phyloP scores from a whole-genome alignment of 2,797 vertebrate genomes.

The Macropus fuliginosus region DNA sequence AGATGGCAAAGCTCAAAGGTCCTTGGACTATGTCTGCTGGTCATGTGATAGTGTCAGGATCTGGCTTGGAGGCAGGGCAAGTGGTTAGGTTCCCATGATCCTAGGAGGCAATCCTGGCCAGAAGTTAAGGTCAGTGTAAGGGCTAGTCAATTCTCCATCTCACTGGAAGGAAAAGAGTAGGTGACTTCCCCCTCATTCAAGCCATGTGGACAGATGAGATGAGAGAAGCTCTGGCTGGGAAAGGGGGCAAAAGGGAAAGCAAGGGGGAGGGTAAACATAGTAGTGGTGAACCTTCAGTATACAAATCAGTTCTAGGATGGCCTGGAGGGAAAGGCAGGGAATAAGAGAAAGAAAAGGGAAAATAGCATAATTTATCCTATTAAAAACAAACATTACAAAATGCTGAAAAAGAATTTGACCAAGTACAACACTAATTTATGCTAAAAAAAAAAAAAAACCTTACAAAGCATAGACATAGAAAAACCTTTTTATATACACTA shows the following conservation, averaged over 20 bases:
- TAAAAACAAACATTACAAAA: background rate
- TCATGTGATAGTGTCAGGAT: too few relatives aligned
- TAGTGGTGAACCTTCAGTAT: background rate
- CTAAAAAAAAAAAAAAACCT: too few relatives aligned
- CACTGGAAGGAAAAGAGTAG: background rate
- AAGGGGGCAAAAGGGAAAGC: background rate
- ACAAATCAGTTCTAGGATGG: too few relatives aligned
- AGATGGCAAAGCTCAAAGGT: too few relatives aligned
- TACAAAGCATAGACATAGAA: background rate
- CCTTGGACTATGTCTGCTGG: too few relatives aligned
- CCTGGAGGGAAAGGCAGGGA: too few relatives aligned
- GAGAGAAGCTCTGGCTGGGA: background rate
- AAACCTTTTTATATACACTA: background rate
- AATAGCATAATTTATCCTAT: background rate
- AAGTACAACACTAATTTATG: too few relatives aligned
- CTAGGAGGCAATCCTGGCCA: too few relatives aligned
- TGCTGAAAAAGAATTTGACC: too few relatives aligned
- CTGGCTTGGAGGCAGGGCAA: too few relatives aligned
- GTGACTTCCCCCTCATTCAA: background rate
- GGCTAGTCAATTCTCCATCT: background rate
- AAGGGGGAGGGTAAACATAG: background rate
- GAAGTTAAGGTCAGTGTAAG: too few relatives aligned
- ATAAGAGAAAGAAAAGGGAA: background rate
- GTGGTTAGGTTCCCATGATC: too few relatives aligned
- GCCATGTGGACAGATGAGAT: background rate